phyloP scores from a whole-genome alignment of 2,888 invertebrate genomes.

The Galeopsomyia nigrocyanea region DNA sequence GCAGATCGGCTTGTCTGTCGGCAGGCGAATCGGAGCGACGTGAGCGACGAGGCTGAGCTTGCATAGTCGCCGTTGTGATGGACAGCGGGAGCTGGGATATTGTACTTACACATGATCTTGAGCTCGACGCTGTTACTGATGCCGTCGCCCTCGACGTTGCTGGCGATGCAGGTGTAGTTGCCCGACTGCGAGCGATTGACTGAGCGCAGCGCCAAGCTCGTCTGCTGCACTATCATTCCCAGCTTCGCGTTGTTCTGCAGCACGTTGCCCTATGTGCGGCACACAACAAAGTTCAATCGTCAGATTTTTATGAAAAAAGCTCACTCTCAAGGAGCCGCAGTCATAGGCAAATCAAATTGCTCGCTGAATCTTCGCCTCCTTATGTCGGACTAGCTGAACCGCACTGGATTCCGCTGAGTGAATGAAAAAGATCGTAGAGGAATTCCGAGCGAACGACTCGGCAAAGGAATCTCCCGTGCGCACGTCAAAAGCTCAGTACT shows the following conservation, averaged over 20 bases:
- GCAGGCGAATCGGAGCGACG: constrained; percentile 46
- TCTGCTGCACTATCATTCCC: constrained; percentile 89
- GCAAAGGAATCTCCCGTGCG: too few species aligned
- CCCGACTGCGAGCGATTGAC: constrained; percentile 87
- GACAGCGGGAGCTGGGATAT: neutral
- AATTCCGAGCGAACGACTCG: too few species aligned
- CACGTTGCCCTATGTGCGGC: constrained; percentile 77
- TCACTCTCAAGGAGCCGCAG: too few species aligned
- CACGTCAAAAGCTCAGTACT: too few species aligned
- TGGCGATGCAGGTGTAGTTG: constrained; percentile 89
- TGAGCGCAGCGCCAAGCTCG: constrained; percentile 84
- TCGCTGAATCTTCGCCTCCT: too few species aligned
- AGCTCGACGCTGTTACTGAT: constrained; percentile 84
- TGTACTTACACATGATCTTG: constrained; percentile 91
- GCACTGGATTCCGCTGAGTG: too few species aligned
- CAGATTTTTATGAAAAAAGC: too few species aligned
- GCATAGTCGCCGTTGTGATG: neutral
- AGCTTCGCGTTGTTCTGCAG: constrained; percentile 88
- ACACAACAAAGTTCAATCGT: constrained; percentile 49
- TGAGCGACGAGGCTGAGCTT: neutral
- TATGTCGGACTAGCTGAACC: too few species aligned
- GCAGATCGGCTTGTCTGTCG: constrained; percentile 87
- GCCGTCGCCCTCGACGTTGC: constrained; percentile 93
- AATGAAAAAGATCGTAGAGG: too few species aligned
- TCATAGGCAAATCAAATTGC: too few species aligned